These are phyloP conservation scores for Dipodomys spectabilis DNA, from an alignment of 2,113 vertebrate species.

Conservation along the genomic window DNA sequence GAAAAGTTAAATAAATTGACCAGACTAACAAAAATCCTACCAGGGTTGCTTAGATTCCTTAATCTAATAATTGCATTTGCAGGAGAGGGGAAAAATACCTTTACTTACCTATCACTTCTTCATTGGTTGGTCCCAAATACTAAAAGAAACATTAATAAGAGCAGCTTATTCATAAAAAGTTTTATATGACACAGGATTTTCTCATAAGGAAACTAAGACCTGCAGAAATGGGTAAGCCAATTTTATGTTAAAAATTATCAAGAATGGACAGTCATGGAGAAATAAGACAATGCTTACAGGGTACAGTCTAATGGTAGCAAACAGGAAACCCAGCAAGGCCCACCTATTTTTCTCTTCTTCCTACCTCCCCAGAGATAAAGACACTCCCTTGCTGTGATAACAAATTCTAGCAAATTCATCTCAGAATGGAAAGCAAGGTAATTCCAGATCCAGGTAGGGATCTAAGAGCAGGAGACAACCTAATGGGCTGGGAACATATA, in stretches of 20 bases:
- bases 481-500: no score
- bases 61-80: not conserved
- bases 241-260: not conserved
- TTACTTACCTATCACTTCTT: not conserved
- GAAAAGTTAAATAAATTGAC: not conserved
- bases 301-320: not conserved
- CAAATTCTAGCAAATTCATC: no score
- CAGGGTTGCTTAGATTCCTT: not conserved
- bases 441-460: not conserved
- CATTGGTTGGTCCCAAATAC: fast-evolving
- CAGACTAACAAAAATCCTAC: constrained; percentile 11
- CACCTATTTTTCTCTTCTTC: not conserved
- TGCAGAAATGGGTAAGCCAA: not conserved
- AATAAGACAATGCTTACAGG: not conserved
- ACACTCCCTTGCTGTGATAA: not conserved
- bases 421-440: no score
- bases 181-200: not conserved
- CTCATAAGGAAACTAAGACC: not conserved
- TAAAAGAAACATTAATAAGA: not conserved
- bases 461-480: not conserved
- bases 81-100: not conserved
- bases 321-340: not conserved
- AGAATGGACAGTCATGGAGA: not conserved
- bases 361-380: not conserved
- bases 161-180: not conserved